Base-by-base conservation (phyloP, 35 echinoderm and acorn worm species). In the Stichopus chloronotus region DNA sequence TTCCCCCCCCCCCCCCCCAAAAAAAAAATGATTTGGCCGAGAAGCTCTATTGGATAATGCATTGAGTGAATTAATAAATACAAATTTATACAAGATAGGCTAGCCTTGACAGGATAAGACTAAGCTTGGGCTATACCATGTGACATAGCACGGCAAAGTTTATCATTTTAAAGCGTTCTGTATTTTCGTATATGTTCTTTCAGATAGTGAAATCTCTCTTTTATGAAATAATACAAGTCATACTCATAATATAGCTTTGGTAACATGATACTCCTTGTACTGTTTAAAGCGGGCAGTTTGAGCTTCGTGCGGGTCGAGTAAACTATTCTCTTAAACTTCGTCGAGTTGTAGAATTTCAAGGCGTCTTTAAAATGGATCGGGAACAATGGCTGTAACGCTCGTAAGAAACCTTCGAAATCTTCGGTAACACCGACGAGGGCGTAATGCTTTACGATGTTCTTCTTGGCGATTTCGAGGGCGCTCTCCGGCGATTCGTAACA, bases 161-260 rank as follows among this genome's bases (percentile, higher is more conserved):
- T 30, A 10, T 22, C 19, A 22, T n/a, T 78, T 78, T 20, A 30
- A n/a, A 78, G n/a, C 19, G 23, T 52, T 55, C 25, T 55, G 16
- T 12, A 1, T 9, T 81, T 55, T 52, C 25, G 17, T n/a, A 58
- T 16, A 5, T 54, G 19, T 57, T 91, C 56, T 79, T 91, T 91
- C 8, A 91, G 58, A 17, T 91, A 7, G 58, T 91, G 25, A 79
- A 91, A 91, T 79, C 90, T 57, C 58, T 79, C 43, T 79, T 59
- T 77, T 24, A 91, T 79, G 79, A 78, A 91, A 19, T 91, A 57
- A 58, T 91, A 91, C 12, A 91, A 53, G 4, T 91, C 90, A 56
- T 91, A 91, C 79, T 91, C 90, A 79, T 91, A 79, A 9, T 56
- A 58, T 23, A 91, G n/a, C n/a, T 57, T 77, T 7, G 52, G 52